phyloP scores from a whole-genome alignment of 1,140 invertebrate species.

The Parasteatoda tepidariorum region DNA sequence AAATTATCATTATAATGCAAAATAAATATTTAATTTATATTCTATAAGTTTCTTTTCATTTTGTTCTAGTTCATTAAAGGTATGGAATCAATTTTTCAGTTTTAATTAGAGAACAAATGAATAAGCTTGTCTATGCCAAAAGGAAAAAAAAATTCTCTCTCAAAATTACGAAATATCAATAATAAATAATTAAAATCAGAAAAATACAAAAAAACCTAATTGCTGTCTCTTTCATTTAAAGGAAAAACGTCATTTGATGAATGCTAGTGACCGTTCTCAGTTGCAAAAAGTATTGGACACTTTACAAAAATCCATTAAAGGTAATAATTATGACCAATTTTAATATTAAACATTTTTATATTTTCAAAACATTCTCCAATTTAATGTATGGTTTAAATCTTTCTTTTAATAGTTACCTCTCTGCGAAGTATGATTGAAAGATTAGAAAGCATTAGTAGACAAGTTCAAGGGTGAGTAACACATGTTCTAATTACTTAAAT shows the following conservation, averaged over 20 bases:
- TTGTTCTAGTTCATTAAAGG: too few relatives aligned
- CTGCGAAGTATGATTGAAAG: constrained; percentile 91
- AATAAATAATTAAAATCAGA: too few relatives aligned
- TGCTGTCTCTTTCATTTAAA: constrained; percentile 70
- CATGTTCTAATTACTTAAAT: background rate
- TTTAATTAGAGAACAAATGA: too few relatives aligned
- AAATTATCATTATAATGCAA: too few relatives aligned
- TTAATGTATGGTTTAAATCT: constrained; percentile 9
- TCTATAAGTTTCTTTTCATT: too few relatives aligned
- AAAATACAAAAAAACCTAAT: too few relatives aligned
- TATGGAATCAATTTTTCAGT: too few relatives aligned
- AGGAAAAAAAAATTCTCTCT: too few relatives aligned
- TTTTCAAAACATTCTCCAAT: background rate
- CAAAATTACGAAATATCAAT: too few relatives aligned
- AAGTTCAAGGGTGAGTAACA: constrained; percentile 78
- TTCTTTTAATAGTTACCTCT: constrained; percentile 76
- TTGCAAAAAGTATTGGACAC: constrained; percentile 91
- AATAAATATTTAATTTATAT: too few relatives aligned
- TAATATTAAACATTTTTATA: background rate
- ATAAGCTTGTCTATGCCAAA: too few relatives aligned
- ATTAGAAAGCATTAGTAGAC: constrained; percentile 88
- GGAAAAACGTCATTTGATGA: constrained; percentile 86
- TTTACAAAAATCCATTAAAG: constrained; percentile 92
- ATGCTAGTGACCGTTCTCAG: constrained; percentile 80
- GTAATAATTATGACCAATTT: constrained; percentile 61